Percentiles rank a stretch among this genome's conserved stretches.
These are phyloP conservation scores for Pseudeuparius sepicola DNA, from an alignment of 2,888 invertebrate genomes.

Conservation along the genomic window DNA sequence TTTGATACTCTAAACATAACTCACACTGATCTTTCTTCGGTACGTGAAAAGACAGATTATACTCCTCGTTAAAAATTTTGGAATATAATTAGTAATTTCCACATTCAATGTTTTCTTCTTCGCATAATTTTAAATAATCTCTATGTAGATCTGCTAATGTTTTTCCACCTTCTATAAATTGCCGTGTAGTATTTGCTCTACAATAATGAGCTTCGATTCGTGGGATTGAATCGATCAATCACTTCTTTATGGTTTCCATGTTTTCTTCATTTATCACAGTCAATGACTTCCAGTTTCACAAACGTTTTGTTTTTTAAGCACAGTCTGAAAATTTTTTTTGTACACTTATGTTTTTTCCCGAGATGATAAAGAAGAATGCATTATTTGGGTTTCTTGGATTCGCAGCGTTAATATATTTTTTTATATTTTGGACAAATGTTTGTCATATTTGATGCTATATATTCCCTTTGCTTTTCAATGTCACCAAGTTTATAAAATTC, in stretches of 20 bases:
- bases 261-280: constrained; percentile 4
- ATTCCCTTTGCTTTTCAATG: no score
- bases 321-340: no score
- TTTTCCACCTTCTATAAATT: constrained; percentile 9
- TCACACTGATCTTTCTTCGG: constrained; percentile 15
- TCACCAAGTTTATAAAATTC: no score
- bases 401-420: no score
- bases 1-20: constrained; percentile 9
- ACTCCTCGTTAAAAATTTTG: constrained; percentile 9
- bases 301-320: no score
- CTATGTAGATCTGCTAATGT: no score
- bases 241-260: constrained; percentile 5
- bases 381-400: no score
- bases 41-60: constrained; percentile 8
- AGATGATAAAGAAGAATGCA: no score
- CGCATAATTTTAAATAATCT: constrained; percentile 1
- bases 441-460: no score
- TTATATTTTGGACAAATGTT: no score
- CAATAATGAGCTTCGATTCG: constrained; percentile 8
- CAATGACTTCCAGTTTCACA: constrained; percentile 7
- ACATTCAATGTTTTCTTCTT: constrained; percentile 8
- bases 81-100: constrained; percentile 5
- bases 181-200: constrained; percentile 6
- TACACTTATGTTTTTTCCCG: no score
- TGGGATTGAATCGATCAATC: constrained; percentile 5